Evolutionary conservation across 2,113 vertebrate genomes (phyloP).

Genomic region (Patagioenas fasciata): DNA sequence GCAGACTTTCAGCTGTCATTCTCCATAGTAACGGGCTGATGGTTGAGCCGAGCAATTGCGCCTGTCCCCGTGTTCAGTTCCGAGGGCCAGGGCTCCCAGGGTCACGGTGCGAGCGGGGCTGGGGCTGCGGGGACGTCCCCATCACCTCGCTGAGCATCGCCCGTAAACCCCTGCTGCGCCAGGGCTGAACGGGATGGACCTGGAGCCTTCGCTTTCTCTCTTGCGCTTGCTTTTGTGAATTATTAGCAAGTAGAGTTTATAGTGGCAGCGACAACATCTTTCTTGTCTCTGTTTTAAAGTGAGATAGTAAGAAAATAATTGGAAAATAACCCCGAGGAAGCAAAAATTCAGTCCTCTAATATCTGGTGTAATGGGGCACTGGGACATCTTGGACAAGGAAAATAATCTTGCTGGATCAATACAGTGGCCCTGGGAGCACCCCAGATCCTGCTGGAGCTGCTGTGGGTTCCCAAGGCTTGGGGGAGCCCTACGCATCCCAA

Average conservation of each 20-base stretch:
- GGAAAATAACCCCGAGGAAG: background rate
- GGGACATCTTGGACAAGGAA: background rate
- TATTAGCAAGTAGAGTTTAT: too few species aligned
- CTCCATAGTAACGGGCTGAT: background rate
- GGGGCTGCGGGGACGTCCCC: background rate
- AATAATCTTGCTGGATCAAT: background rate
- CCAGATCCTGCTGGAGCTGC: background rate
- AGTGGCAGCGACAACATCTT: background rate
- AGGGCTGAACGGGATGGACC: rapidly evolving
- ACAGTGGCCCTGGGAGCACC: background rate
- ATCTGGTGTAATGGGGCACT: background rate
- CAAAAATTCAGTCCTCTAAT: background rate
- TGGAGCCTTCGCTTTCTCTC: background rate
- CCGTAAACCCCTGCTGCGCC: rapidly evolving
- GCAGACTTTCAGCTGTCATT: background rate
- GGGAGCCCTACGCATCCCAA: background rate
- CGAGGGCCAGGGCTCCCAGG: background rate
- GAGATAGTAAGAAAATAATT: background rate
- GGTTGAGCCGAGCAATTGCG: too few species aligned
- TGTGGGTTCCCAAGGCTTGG: rapidly evolving
- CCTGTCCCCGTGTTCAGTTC: rapidly evolving
- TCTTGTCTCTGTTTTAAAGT: background rate
- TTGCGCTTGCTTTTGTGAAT: rapidly evolving
- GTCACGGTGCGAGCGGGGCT: rapidly evolving
- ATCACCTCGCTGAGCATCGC: rapidly evolving